Evolutionary conservation across 2,888 invertebrate species (phyloP), one percentile per base, ranked within the genome.

Genomic region (Lomographa bimaculata): DNA sequence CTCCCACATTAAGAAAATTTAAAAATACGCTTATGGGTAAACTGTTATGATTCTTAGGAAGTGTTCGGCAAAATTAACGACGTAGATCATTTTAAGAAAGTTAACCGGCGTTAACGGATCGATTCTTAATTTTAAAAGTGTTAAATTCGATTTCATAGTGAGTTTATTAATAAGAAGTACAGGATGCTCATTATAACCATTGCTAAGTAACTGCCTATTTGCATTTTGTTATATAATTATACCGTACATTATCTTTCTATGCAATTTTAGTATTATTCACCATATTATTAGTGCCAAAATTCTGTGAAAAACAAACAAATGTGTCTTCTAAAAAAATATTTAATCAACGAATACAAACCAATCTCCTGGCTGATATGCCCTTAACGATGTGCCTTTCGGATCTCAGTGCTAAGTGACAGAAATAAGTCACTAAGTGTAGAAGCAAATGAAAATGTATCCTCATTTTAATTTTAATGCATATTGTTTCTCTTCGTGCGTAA

Each of bases 161-260:
- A 61, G 47, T 53, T 57, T 50, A 62, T 54, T 45, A 42, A 57
- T 63, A 55, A 66, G 60, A 66, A 62, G 69, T 68, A 81, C 82
- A 81, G 81, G 78, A 80, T 84, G 78, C 85, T 86, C 85, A 85
- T 86, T 84, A 80, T 84, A 80, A 50, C 40, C 29, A 41, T 58
- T 52, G 39, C 54, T 59, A 57, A 54, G 46, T 50, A 42, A 60
- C 73, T 71, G 76, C 74, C 74, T 66, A 57, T 59, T 56, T 64
- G 75, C 66, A 69, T 64, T 71, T 46, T 35, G 19, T 41, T 32
- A 7, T 10, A 17, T 25, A 2, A 3, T 25, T 23, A 11, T 30
- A 23, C 9, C 35, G 16, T 39, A 2, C 14, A 14, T 36, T n/a
- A n/a, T n/a, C 26, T 34, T 35, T n/a, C 6, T 24, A 17, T 26